Evolutionary conservation across 2,113 vertebrate species (phyloP), one percentile per base, ranked within the genome.

Genomic region (Sminthopsis crassicaudata): DNA sequence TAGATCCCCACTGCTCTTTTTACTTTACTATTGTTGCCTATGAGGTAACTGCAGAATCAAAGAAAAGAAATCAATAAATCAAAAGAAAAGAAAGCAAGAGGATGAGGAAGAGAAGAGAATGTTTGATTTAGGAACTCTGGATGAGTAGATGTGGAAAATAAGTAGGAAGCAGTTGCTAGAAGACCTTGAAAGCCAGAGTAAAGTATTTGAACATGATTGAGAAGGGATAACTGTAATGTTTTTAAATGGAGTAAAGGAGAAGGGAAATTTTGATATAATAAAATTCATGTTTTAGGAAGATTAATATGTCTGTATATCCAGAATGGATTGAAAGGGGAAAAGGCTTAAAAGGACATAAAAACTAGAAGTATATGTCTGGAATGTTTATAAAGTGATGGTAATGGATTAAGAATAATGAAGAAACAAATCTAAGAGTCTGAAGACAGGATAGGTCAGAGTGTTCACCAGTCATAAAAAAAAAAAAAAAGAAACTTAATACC

Each of bases 251-350:
- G 57, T 60, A 30, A 60, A 60, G 57, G 27, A 60, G 27, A 27
- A 30, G 57, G 57, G 27, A 27, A 60, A 25, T 50, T 0, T 19
- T 42, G 42, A 90, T 30, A 27, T 12, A 60, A 60, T 53, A 88
- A 93, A 91, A 36, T 55, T 7, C 52, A n/a, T 91, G 51, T 30
- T 93, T 91, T 46, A 46, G 51, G n/a, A 90, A 94, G n/a, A 52
- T 91, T 53, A n/a, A 91, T 46, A 36, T 91, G n/a, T 36, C 46
- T 16, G 24, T 24, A 26, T 19, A 10, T 55, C 94, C 55, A 76
- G 2, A 24, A 36, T 57, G n/a, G 60, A 46, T 22, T 7, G 25
- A 88, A 53, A 48, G 42, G 42, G 12, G 26, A n/a, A 53, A 55
- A 42, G 53, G 2, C 1, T 14, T 26, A 91, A 8, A 53, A 91